These are phyloP conservation scores for Leucoptera coffeella DNA, from an alignment of 2,888 invertebrate species.

Conservation along the genomic window DNA sequence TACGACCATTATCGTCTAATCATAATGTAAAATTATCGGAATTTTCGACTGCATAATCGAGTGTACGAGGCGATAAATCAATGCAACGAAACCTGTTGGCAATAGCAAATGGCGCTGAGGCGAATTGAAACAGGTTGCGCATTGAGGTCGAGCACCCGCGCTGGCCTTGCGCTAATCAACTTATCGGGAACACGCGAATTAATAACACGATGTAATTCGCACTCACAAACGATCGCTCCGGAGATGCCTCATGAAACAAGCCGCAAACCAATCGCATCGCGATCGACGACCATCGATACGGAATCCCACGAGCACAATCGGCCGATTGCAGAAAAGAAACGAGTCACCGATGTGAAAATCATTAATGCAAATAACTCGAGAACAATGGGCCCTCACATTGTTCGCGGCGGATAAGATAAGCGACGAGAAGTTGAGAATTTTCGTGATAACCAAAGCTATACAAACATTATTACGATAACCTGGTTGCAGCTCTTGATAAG, in stretches of 20 bases:
- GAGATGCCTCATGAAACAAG: too few species aligned
- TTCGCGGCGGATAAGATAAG: constrained; percentile 24
- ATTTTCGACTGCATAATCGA: too few species aligned
- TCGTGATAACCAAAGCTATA: constrained; percentile 23
- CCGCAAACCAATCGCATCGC: too few species aligned
- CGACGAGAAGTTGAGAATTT: constrained; percentile 23
- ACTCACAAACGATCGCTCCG: constrained; percentile 16
- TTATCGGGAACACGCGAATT: constrained; percentile 34
- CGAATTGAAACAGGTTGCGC: too few species aligned
- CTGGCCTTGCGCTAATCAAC: constrained; percentile 41
- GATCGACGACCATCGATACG: background rate
- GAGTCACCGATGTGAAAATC: background rate
- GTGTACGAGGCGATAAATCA: too few species aligned
- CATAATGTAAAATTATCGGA: too few species aligned
- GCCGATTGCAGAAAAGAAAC: background rate
- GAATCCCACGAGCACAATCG: background rate
- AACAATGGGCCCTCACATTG: constrained; percentile 9
- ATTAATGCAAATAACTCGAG: background rate
- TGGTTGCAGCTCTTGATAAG: constrained; percentile 33
- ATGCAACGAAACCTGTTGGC: too few species aligned
- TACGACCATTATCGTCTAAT: too few species aligned
- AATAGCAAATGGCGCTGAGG: too few species aligned
- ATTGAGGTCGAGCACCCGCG: constrained; percentile 44
- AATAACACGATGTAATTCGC: constrained; percentile 28
- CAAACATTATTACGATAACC: constrained; percentile 43